Conservation (phyloP, 2,797 vertebrate species). For the Muscicapa striata region DNA sequence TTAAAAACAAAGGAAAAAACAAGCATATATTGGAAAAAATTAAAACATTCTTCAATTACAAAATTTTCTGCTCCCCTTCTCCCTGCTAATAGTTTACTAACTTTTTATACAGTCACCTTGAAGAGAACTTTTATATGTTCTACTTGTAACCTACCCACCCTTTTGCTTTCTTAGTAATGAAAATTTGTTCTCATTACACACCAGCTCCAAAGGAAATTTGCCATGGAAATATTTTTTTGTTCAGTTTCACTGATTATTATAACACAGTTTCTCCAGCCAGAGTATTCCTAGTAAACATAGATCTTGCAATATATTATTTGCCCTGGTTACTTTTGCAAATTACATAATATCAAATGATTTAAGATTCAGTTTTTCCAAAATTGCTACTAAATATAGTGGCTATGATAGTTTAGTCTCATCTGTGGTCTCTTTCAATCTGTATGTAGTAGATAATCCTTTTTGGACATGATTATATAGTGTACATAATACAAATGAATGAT, state of each 20-base stretch:
- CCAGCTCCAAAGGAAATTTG: background rate
- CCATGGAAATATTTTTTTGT: background rate
- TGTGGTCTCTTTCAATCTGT: background rate
- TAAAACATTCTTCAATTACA: background rate
- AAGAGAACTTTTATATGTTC: background rate
- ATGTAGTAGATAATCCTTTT: background rate
- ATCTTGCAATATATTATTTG: background rate
- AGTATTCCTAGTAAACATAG: background rate
- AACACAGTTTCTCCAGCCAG: background rate
- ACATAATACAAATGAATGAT: background rate
- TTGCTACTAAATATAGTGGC: background rate
- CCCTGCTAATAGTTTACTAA: background rate
- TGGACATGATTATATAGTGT: background rate
- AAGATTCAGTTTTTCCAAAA: background rate
- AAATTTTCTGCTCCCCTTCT: background rate
- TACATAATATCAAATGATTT: background rate
- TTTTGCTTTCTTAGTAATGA: background rate
- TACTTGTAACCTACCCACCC: background rate
- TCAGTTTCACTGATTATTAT: background rate
- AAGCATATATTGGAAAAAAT: background rate
- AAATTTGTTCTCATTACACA: background rate
- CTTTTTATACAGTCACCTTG: background rate
- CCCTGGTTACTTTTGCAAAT: background rate
- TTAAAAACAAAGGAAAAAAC: background rate
- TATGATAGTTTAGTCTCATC: background rate